Evolutionary conservation across 2,113 vertebrate species (phyloP).

Genomic region (Archocentrus centrarchus): DNA sequence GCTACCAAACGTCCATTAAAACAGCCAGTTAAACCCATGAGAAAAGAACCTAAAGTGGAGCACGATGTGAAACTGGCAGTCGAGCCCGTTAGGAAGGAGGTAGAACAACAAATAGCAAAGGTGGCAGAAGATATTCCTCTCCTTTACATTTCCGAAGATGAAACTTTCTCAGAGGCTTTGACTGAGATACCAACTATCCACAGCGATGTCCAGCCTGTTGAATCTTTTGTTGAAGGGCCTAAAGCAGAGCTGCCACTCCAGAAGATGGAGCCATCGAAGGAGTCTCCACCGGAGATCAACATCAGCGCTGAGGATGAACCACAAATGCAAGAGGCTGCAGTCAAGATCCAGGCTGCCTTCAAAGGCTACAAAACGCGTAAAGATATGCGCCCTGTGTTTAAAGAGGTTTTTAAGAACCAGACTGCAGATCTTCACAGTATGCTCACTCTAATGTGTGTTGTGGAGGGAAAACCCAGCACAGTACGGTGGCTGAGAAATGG

Average conservation of each 20-base stretch:
- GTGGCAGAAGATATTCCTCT: slow-evolving; percentile 62
- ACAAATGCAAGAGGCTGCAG: slow-evolving; percentile 84
- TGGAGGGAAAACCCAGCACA: slow-evolving; percentile 83
- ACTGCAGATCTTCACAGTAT: slow-evolving; percentile 80
- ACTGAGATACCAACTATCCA: slow-evolving; percentile 78
- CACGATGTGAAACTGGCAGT: slow-evolving; percentile 67
- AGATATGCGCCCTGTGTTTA: slow-evolving; percentile 88
- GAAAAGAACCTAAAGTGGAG: slow-evolving; percentile 46
- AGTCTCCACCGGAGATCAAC: slow-evolving; percentile 62
- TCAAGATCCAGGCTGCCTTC: slow-evolving; percentile 95
- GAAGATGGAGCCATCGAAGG: slow-evolving; percentile 27
- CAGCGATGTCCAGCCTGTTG: slow-evolving; percentile 62
- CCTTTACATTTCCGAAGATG: slow-evolving; percentile 91
- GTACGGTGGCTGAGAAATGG: slow-evolving; percentile 89
- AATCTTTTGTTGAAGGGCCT: slow-evolving; percentile 20
- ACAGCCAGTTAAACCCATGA: slow-evolving; percentile 66
- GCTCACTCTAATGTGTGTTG: slow-evolving; percentile 84
- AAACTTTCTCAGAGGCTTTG: slow-evolving; percentile 87
- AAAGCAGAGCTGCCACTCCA: slow-evolving; percentile 2
- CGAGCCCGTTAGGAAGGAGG: slow-evolving; percentile 74
- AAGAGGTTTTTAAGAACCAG: slow-evolving; percentile 87
- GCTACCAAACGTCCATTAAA: slow-evolving; percentile 31
- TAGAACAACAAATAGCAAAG: slow-evolving; percentile 67
- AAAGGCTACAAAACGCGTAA: slow-evolving; percentile 92
- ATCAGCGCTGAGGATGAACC: slow-evolving; percentile 74